Evolutionary conservation across 2,888 invertebrate genomes (phyloP).

Genomic region (Drosophila falleni): DNA sequence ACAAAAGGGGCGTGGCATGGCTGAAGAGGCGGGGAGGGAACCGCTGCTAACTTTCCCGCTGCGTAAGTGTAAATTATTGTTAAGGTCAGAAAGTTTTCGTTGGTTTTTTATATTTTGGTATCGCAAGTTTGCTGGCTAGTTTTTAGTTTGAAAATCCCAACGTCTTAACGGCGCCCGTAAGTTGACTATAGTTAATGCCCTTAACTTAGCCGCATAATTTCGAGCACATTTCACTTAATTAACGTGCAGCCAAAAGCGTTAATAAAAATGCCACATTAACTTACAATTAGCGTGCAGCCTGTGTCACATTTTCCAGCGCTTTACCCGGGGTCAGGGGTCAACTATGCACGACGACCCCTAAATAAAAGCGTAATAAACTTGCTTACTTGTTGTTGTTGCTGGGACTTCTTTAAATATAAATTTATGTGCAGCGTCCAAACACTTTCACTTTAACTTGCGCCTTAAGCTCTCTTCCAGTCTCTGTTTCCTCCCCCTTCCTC

Average conservation of each 20-base stretch:
- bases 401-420: conserved; percentile 71
- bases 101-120: conserved; percentile 5
- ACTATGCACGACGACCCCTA: conserved; percentile 16
- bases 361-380: conserved; percentile 67
- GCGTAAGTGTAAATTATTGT: conserved; percentile 80
- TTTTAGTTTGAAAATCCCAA: conserved; percentile 48
- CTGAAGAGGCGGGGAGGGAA: conserved; percentile 5
- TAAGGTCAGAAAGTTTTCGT: conserved; percentile 77
- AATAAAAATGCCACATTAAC: conserved; percentile 78
- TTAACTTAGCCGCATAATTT: conserved; percentile 65
- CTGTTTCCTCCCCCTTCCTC: not conserved
- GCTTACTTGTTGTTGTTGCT: conserved; percentile 31
- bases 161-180: conserved; percentile 28
- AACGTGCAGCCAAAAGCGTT: conserved; percentile 57
- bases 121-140: conserved; percentile 55
- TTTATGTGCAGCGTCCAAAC: conserved; percentile 66
- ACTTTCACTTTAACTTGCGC: conserved; percentile 47
- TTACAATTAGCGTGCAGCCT: conserved; percentile 70
- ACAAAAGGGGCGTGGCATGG: not conserved
- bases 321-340: conserved; percentile 44
- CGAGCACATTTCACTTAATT: conserved; percentile 78
- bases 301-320: conserved; percentile 17
- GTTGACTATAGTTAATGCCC: conserved; percentile 52
- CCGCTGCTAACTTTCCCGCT: conserved; percentile 52
- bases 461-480: conserved; percentile 42